These are phyloP conservation scores for Dolichotis patagonum DNA, from an alignment of 2,113 vertebrate genomes.

Conservation along the genomic window DNA sequence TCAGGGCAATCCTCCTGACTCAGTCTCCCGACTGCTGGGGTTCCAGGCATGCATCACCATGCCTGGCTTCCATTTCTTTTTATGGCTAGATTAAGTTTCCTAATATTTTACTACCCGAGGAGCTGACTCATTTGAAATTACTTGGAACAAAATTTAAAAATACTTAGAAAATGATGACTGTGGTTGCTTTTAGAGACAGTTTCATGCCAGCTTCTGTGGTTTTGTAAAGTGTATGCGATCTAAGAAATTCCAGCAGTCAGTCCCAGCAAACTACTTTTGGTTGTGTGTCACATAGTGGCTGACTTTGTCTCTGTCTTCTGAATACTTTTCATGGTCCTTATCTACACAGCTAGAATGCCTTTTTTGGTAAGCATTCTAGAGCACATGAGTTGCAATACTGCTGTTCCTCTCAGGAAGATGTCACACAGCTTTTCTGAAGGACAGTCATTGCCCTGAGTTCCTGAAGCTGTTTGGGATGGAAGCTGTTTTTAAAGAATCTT, in stretches of 20 bases:
- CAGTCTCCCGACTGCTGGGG: neutral
- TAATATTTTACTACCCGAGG: neutral
- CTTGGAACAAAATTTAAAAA: neutral
- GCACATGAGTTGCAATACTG: neutral
- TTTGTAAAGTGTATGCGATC: neutral
- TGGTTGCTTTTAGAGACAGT: neutral
- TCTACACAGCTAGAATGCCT: neutral
- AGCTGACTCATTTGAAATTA: slow-evolving; percentile 13
- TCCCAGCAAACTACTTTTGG: neutral
- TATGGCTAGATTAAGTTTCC: neutral
- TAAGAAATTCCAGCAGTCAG: neutral
- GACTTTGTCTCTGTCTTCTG: neutral
- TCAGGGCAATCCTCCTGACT: neutral
- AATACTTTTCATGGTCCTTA: neutral
- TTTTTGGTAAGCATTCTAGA: neutral
- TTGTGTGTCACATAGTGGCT: too few relatives aligned
- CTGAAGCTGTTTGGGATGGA: too few relatives aligned
- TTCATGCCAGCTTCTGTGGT: neutral
- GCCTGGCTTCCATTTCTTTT: neutral
- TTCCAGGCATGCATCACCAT: neutral
- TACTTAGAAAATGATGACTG: neutral
- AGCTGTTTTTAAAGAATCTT: neutral
- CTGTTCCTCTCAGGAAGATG: neutral
- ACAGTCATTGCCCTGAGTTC: neutral
- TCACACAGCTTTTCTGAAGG: neutral